Evolutionary conservation across 2,113 vertebrate genomes (phyloP).

Genomic region (Tupaia tana): DNA sequence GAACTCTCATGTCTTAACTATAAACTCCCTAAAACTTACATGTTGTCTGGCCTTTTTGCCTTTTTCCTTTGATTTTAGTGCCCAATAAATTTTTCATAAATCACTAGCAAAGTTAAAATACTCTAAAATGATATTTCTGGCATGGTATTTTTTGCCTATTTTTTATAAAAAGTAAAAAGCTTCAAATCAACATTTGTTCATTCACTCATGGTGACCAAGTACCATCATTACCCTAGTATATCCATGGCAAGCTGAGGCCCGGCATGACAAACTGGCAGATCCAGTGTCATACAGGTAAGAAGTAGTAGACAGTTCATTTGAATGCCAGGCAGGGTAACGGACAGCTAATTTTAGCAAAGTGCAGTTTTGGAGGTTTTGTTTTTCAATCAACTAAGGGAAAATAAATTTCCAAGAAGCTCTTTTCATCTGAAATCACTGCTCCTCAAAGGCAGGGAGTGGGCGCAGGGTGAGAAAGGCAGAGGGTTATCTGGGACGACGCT

Average conservation of each 20-base stretch:
- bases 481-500: not conserved
- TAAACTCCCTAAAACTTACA: not conserved
- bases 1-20: conserved; percentile 20
- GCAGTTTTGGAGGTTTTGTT: not conserved
- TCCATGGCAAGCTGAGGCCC: not conserved
- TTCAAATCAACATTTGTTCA: not conserved
- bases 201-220: not conserved
- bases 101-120: not conserved
- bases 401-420: not conserved
- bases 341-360: not conserved
- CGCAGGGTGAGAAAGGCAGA: not conserved
- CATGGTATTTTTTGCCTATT: not conserved
- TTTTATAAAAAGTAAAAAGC: not conserved
- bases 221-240: not conserved
- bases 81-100: conserved; percentile 53
- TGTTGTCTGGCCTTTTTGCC: not conserved
- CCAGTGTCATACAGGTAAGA: not conserved
- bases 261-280: not conserved
- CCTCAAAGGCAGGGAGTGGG: not conserved
- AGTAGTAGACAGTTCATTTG: not conserved
- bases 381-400: conserved; percentile 29
- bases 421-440: conserved; percentile 22
- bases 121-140: not conserved
- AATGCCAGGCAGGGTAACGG: not conserved
- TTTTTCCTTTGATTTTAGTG: conserved; percentile 27